Evolutionary conservation across 2,797 vertebrate genomes (phyloP), one percentile per base, ranked within the genome.

Genomic region (Argya squamiceps): DNA sequence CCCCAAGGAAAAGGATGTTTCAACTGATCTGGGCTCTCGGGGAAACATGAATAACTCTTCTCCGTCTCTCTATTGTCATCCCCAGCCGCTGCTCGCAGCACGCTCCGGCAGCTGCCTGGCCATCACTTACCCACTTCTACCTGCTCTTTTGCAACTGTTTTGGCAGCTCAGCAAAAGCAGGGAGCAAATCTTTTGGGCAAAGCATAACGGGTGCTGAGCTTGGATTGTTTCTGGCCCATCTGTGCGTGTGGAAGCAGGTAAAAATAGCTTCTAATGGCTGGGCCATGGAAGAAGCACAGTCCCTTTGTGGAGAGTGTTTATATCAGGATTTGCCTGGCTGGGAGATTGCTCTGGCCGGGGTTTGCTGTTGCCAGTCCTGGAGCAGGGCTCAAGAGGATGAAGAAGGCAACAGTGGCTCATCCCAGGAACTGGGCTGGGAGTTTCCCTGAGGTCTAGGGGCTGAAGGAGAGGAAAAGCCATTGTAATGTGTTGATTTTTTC

Each of bases 41-140:
- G 91, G 88, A 96, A 85, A 88, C 75, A n/a, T 60, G 84, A 94
- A 97, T 96, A 96, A 97, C 93, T 97, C 92, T 80, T 88, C 78
- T 67, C 82, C 70, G 47, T 89, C 78, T 89, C 93, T 80, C 89
- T 88, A 84, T 70, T 95, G 95, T 95, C 92, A 84, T 77, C 82
- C 41, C 26, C 80, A 87, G 91, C 83, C 79, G 4, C 60, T 14
- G 88, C 90, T 96, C n/a, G 1, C 77, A 75, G 87, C 79, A 26
- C 3, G 36, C 60, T 56, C 81, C 4, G 1, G 84, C 97, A 97
- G 89, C 78, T 77, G 90, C 93, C 86, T 64, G 89, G 86, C 92
- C 67, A 2, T 32, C 76, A 44, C 92, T 94, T 86, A 55, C 84
- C 64, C 65, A 52, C 71, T 68, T 46, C 63, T 92, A 88, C 91